These are phyloP conservation scores for Hydrophis major DNA, from an alignment of 2,797 vertebrate species.

Conservation along the genomic window DNA sequence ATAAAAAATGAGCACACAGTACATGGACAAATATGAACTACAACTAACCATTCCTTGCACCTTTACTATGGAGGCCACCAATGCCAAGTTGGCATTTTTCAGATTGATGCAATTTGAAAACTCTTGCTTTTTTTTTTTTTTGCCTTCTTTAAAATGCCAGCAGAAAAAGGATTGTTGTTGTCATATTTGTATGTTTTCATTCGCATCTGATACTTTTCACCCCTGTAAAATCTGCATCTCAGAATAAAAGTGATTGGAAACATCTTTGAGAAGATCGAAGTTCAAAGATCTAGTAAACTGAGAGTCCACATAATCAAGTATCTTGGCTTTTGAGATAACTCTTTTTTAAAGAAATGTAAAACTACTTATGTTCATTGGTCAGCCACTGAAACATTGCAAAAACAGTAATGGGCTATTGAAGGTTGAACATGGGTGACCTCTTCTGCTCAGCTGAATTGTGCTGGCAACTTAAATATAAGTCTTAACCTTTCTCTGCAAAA, in stretches of 20 bases:
- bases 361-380: not conserved
- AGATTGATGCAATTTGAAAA: not conserved
- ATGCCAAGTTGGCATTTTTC: not conserved
- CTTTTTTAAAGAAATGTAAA: not conserved
- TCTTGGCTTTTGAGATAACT: not conserved
- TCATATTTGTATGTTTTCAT: not conserved
- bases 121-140: not conserved
- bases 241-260: not conserved
- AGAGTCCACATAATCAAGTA: not conserved
- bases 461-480: slow-evolving; percentile 13
- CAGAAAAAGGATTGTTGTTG: not conserved
- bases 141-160: not conserved
- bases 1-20: not conserved
- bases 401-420: slow-evolving; percentile 11
- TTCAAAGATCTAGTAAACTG: not conserved
- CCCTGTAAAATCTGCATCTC: not conserved
- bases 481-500: not conserved
- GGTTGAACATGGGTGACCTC: not conserved
- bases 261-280: not conserved
- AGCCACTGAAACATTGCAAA: not conserved
- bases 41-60: not conserved
- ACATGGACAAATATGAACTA: not conserved
- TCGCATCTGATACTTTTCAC: not conserved
- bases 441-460: not conserved
- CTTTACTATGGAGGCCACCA: not conserved